Conservation (phyloP, 2,113 vertebrate species). For the Rutilus rutilus region DNA sequence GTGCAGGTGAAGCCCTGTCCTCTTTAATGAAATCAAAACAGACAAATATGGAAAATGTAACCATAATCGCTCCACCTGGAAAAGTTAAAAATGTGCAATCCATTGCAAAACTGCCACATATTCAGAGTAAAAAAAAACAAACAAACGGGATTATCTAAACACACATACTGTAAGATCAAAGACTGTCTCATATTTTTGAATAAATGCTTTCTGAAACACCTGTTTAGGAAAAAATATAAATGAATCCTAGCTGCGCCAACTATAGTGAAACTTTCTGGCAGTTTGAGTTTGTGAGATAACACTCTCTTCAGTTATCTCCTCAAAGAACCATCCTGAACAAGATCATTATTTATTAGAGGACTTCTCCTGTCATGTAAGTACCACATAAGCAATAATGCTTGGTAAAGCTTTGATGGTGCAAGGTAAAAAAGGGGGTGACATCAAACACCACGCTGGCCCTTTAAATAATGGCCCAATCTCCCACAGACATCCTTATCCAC, state of each 20-base stretch:
- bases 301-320: slow-evolving; percentile 4
- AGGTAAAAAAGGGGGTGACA: slow-evolving; percentile 47
- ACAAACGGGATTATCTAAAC: background rate
- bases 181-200: background rate
- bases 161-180: background rate
- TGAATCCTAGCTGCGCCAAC: background rate
- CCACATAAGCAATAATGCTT: slow-evolving; percentile 44
- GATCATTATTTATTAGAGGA: slow-evolving; percentile 36
- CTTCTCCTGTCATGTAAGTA: background rate
- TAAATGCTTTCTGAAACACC: slow-evolving; percentile 1
- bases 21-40: slow-evolving; percentile 38
- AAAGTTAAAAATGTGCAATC: background rate
- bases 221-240: background rate
- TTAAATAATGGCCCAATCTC: slow-evolving; percentile 70
- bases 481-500: slow-evolving; percentile 72
- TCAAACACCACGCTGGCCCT: slow-evolving; percentile 57
- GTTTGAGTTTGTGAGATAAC: background rate
- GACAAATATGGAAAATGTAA: background rate
- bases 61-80: slow-evolving; percentile 29
- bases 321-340: slow-evolving; percentile 31
- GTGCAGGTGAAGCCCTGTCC: slow-evolving; percentile 32
- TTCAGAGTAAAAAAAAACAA: background rate
- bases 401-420: slow-evolving; percentile 37
- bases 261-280: slow-evolving; percentile 46
- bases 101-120: background rate